Conservation (phyloP, 2,797 vertebrate species). For the Cyprinodon diabolis region DNA sequence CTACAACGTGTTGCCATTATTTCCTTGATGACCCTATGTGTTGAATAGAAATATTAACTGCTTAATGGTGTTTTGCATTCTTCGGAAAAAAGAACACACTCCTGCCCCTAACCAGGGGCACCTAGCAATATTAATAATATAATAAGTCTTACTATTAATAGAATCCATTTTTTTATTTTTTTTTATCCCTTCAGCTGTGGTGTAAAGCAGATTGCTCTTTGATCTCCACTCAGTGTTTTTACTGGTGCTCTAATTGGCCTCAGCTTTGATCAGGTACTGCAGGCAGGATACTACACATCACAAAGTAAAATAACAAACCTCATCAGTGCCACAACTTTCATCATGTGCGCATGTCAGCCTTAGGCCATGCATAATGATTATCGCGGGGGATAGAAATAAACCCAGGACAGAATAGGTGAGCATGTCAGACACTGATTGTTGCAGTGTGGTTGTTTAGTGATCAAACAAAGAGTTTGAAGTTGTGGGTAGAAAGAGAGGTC, state of each 20-base stretch:
- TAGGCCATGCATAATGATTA: constrained; percentile 8
- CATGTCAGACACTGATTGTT: constrained; percentile 12
- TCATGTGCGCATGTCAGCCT: constrained; percentile 4
- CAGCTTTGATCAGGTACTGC: constrained; percentile 57
- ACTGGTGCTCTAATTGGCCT: constrained; percentile 62
- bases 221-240: constrained; percentile 59
- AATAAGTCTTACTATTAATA: constrained; percentile 52
- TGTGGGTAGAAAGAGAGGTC: constrained; percentile 36
- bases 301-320: constrained; percentile 45
- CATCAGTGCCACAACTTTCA: constrained; percentile 24
- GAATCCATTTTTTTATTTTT: not conserved
- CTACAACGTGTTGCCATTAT: not conserved
- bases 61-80: constrained; percentile 10
- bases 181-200: constrained; percentile 17
- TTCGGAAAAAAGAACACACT: constrained; percentile 15
- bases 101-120: constrained; percentile 16
- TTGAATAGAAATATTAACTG: not conserved
- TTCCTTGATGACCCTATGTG: not conserved
- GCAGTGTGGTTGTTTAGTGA: constrained; percentile 7
- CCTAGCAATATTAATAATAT: constrained; percentile 39
- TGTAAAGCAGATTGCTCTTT: constrained; percentile 49
- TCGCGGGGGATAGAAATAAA: not conserved
- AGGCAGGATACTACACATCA: constrained; percentile 25
- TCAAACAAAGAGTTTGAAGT: constrained; percentile 26
- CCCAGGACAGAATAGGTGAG: not conserved